Evolutionary conservation across 2,797 vertebrate species (phyloP).

Genomic region (Gila robusta): DNA sequence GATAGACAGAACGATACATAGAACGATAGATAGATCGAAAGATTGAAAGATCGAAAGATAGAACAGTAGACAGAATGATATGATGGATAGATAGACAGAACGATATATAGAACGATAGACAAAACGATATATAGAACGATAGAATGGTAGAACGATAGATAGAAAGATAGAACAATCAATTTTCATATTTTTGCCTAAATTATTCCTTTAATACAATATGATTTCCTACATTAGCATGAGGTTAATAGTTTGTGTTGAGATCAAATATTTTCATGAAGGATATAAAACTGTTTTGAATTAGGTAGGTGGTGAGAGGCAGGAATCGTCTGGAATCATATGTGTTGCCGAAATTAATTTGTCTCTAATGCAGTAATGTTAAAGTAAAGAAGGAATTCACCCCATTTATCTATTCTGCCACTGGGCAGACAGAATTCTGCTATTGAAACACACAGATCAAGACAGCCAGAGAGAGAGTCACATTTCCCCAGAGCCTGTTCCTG

Average conservation of each 20-base stretch:
- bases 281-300: neutral
- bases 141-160: neutral
- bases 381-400: constrained; percentile 29
- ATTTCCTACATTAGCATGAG: neutral
- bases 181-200: neutral
- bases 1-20: too few species aligned
- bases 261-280: neutral
- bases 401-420: neutral
- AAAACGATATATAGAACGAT: too few species aligned
- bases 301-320: neutral
- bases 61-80: too few species aligned
- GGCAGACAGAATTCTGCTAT: constrained; percentile 14
- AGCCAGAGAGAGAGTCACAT: constrained; percentile 45
- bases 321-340: neutral
- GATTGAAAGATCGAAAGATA: neutral
- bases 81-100: neutral
- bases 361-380: constrained; percentile 30
- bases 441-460: constrained; percentile 33
- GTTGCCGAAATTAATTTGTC: neutral
- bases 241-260: neutral
- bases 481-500: constrained; percentile 17
- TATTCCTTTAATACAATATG: neutral
- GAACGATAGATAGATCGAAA: neutral
- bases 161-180: neutral
- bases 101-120: too few species aligned